These are phyloP conservation scores for Drosophila kokeensis DNA, from an alignment of 2,888 invertebrate genomes.

Conservation along the genomic window DNA sequence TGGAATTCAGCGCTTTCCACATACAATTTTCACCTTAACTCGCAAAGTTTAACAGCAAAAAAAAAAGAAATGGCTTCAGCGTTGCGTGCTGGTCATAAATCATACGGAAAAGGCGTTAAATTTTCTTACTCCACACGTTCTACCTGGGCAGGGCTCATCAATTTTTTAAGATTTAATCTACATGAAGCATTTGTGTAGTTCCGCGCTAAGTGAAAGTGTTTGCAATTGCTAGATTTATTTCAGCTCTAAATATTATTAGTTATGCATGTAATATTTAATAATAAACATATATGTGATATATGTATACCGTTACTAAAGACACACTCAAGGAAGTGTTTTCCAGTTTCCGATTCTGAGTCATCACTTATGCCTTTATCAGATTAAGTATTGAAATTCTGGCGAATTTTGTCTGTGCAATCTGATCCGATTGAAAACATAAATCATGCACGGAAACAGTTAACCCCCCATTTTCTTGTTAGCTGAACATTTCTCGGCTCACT, in stretches of 20 bases:
- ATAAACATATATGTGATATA: not conserved
- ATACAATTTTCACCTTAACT: conserved; percentile 42
- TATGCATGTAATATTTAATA: not conserved
- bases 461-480: conserved; percentile 6
- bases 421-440: conserved; percentile 5
- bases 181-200: conserved; percentile 20
- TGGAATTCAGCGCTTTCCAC: conserved; percentile 66
- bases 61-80: conserved; percentile 15
- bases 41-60: conserved; percentile 15
- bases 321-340: not conserved
- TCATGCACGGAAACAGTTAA: not conserved
- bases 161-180: conserved; percentile 61
- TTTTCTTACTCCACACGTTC: conserved; percentile 34
- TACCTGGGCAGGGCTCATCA: conserved; percentile 45
- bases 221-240: not conserved
- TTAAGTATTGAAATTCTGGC: not conserved
- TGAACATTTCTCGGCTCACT: conserved; percentile 10
- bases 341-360: not conserved
- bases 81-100: conserved; percentile 60
- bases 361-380: not conserved
- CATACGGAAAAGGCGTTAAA: conserved; percentile 52
- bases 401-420: not conserved
- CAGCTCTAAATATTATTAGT: not conserved
- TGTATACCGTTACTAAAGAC: not conserved
- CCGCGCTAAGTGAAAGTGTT: conserved; percentile 7